Evolutionary conservation across 2,113 vertebrate species (phyloP), one percentile per base, ranked within the genome.

Genomic region (Amphiprion ocellaris): DNA sequence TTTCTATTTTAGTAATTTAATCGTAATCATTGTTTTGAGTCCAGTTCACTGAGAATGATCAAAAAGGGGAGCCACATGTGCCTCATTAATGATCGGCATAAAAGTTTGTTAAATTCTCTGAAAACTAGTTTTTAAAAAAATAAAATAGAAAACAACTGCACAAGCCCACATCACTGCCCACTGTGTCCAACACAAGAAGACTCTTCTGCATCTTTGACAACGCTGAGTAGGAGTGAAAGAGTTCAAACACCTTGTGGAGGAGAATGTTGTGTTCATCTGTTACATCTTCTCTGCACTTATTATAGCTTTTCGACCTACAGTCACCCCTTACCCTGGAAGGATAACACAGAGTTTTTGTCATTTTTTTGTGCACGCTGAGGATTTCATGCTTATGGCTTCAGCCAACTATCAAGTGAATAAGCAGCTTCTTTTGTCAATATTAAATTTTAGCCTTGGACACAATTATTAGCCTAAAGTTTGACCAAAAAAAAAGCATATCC

Each of bases 191-290:
- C 68, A 46, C 53, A 16, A 12, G 2, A 55, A 28, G 28, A 54
- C 55, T 23, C 60, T 10, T 77, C 49, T 70, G 56, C 59, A 52
- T 82, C 67, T 87, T 82, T 81, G 62, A 72, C 56, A 75, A 30
- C 53, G 24, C 58, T 71, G 82, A 80, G 89, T 88, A 52, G 85
- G 82, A 83, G 86, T 74, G 69, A 69, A 63, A 79, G 4, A 85
- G 68, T 83, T 82, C 69, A 79, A 28, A 69, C 50, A 56, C 62
- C 53, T 77, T 71, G 82, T 72, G 84, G 84, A 87, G 84, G 80
- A 87, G 70, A 83, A 60, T 69, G 66, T 28, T 61, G 63, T 70
- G 56, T 66, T 86, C 69, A 82, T 82, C 55, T 83, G 62, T 76
- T 86, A 55, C 59, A 82, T 83, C 10, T 79, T 54, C 61, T 84